These are phyloP conservation scores for Electrophaes corylata DNA, from an alignment of 2,888 invertebrate genomes.

Conservation along the genomic window DNA sequence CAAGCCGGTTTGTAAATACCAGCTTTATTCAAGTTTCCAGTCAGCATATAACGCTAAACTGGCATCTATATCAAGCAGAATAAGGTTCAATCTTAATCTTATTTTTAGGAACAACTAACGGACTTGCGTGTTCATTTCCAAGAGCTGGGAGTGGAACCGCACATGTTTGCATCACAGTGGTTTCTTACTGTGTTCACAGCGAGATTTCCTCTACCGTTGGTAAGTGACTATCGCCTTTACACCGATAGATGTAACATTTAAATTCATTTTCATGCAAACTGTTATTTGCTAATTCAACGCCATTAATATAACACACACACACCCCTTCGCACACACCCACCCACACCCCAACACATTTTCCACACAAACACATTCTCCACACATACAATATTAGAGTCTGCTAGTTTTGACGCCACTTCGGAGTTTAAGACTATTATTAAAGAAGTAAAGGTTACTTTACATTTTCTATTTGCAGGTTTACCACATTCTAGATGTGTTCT, in stretches of 20 bases:
- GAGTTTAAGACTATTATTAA: not conserved
- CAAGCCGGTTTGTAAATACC: too few species aligned
- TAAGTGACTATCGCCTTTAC: conserved; percentile 44
- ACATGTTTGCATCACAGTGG: conserved; percentile 99
- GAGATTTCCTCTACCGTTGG: conserved; percentile 97
- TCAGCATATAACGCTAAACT: too few species aligned
- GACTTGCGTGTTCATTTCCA: conserved; percentile 92
- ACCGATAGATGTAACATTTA: not conserved
- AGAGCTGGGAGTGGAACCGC: conserved; percentile 94
- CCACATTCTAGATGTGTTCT: conserved; percentile 98
- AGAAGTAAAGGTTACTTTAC: not conserved
- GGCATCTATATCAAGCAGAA: not conserved
- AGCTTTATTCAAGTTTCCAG: too few species aligned
- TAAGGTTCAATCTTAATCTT: not conserved
- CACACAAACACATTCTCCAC: too few species aligned
- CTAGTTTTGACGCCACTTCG: too few species aligned
- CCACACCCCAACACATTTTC: too few species aligned
- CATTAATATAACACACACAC: too few species aligned
- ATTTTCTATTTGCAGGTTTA: conserved; percentile 86
- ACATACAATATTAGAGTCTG: too few species aligned
- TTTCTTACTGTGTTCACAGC: conserved; percentile 99
- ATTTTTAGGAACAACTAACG: conserved; percentile 90
- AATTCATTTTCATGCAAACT: not conserved
- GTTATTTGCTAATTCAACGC: too few species aligned
- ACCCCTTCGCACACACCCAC: too few species aligned